Percentiles rank a stretch among this genome's conserved stretches.
These are phyloP conservation scores for Drosophila arizonae DNA, from an alignment of 1,140 invertebrate genomes.

Conservation along the genomic window DNA sequence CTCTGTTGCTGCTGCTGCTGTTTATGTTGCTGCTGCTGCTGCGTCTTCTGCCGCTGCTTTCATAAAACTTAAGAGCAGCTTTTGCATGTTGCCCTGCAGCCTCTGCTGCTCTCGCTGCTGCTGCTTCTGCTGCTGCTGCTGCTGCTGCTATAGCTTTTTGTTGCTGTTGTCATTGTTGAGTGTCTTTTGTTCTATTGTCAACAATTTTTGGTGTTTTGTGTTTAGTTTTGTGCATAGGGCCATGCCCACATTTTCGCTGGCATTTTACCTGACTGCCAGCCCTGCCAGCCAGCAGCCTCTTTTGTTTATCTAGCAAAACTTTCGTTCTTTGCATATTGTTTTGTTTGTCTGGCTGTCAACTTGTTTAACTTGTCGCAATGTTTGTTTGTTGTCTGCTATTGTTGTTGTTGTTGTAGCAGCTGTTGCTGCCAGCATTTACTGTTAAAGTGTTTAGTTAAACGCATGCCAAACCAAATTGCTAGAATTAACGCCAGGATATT, in stretches of 20 bases:
- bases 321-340: constrained; percentile 45
- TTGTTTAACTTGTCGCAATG: constrained; percentile 50
- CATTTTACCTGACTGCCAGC: constrained; percentile 30
- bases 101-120: constrained; percentile 17
- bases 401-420: constrained; percentile 12
- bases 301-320: constrained; percentile 53
- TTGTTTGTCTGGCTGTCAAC: constrained; percentile 42
- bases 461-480: constrained; percentile 28
- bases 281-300: background rate
- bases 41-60: constrained; percentile 24
- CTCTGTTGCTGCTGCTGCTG: constrained; percentile 31
- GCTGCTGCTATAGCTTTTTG: background rate
- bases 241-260: constrained; percentile 50
- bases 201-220: constrained; percentile 36
- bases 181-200: constrained; percentile 54
- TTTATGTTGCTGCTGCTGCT: background rate
- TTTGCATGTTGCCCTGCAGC: constrained; percentile 37
- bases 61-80: constrained; percentile 36
- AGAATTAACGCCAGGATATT: constrained; percentile 1
- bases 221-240: constrained; percentile 2
- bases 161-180: constrained; percentile 16
- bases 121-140: constrained; percentile 17
- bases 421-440: constrained; percentile 28
- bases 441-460: constrained; percentile 33
- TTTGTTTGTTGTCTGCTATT: constrained; percentile 14